Evolutionary conservation across 2,888 invertebrate species (phyloP).

Genomic region (Koerneria pararmatus): DNA sequence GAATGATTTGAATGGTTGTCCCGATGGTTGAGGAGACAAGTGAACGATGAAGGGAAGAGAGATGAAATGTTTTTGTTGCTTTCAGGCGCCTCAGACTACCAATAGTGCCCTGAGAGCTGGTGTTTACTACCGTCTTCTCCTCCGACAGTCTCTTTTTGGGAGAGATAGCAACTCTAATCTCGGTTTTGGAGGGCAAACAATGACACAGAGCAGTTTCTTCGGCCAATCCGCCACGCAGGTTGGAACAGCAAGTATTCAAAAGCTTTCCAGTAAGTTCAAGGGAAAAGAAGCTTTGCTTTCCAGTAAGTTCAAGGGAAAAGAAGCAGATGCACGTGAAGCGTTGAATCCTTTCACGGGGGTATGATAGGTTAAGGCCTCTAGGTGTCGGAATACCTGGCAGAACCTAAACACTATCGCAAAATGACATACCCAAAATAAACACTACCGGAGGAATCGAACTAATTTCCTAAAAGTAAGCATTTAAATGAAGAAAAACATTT

Average conservation of each 20-base stretch:
- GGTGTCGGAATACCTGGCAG: no score
- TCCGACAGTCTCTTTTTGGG: constrained; percentile 56
- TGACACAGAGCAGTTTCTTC: constrained; percentile 47
- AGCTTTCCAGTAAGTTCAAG: not conserved
- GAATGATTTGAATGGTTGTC: no score
- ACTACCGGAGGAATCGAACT: no score
- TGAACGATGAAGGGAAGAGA: not conserved
- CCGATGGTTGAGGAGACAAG: constrained; percentile 4
- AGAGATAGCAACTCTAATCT: constrained; percentile 47
- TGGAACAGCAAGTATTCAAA: no score
- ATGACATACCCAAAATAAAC: no score
- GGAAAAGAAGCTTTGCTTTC: constrained; percentile 14
- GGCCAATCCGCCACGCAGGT: constrained; percentile 37
- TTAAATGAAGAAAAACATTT: no score
- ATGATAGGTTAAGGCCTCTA: no score
- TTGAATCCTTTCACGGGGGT: no score
- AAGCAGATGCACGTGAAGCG: no score
- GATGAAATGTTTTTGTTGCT: not conserved
- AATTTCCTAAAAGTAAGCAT: no score
- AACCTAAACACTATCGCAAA: no score
- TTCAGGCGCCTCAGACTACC: constrained; percentile 48
- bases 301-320: no score
- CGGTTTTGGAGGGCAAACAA: constrained; percentile 40
- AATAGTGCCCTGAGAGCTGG: constrained; percentile 52
- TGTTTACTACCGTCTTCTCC: constrained; percentile 54